Percentiles rank a stretch among this genome's conserved stretches.
phyloP scores from a whole-genome alignment of 2,888 invertebrate species.

The Dastarcus helophoroides region DNA sequence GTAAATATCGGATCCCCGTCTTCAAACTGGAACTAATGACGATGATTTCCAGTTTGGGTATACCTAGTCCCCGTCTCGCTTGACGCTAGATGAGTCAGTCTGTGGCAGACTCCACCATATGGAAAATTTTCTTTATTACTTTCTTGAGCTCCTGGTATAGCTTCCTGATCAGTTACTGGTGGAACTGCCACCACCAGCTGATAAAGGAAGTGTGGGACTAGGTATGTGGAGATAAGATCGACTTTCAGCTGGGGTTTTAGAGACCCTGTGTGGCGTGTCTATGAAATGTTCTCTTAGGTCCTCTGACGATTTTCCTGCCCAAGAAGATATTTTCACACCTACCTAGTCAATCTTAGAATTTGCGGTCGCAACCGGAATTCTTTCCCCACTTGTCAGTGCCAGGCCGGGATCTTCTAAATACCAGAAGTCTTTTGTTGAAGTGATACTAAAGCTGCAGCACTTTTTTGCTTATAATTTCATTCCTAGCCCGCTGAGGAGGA shows the following conservation, averaged over 20 bases:
- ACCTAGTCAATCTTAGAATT: conserved; percentile 23
- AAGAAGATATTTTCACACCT: conserved; percentile 23
- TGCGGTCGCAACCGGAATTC: conserved; percentile 15
- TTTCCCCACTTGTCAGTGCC: conserved; percentile 14
- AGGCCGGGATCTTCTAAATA: conserved; percentile 19
- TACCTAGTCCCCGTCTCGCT: conserved; percentile 26
- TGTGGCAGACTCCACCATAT: conserved; percentile 20
- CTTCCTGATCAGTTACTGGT: conserved; percentile 17
- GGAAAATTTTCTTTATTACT: conserved; percentile 18
- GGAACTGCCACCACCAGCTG: conserved; percentile 24
- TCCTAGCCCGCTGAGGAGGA: conserved; percentile 21
- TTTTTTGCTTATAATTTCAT: conserved; percentile 14
- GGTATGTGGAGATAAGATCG: conserved; percentile 25
- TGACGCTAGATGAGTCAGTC: conserved; percentile 22
- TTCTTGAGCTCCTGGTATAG: conserved; percentile 23
- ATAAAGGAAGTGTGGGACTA: conserved; percentile 32
- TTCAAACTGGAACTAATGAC: conserved; percentile 13
- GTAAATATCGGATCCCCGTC: too few species aligned
- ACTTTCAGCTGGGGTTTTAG: conserved; percentile 33
- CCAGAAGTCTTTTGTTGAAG: conserved; percentile 21
- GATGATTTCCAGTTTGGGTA: conserved; percentile 21
- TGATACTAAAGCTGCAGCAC: conserved; percentile 17
- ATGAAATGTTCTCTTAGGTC: too few species aligned
- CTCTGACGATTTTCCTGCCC: conserved; percentile 19
- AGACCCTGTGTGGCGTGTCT: too few species aligned